Base-by-base conservation (phyloP, 2,888 invertebrate genomes). In the Scaptodrosophila latifasciaeformis region DNA sequence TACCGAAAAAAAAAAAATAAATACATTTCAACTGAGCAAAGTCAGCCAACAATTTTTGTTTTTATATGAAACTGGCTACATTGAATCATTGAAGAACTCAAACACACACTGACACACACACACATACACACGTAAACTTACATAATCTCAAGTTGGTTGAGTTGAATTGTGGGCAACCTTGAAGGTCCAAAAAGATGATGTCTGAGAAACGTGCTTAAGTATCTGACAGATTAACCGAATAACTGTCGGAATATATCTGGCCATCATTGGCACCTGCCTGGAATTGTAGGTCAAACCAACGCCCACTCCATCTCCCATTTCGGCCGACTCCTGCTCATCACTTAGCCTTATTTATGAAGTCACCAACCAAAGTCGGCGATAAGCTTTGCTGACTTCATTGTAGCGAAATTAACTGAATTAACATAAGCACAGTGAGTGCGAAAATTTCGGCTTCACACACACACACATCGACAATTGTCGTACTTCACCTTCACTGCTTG, bases 331-430 rank as follows among this genome's bases (percentile, higher is more conserved):
- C n/a, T n/a, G n/a, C n/a, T n/a, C n/a, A n/a, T n/a, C n/a, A n/a
- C n/a, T n/a, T n/a, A n/a, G n/a, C n/a, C 57, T 67, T 76, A 69
- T 75, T 75, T 75, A 78, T 75, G 70, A 75, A 63, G 65, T 59
- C 49, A 48, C 34, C 35, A n/a, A n/a, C n/a, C n/a, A n/a, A n/a
- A n/a, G n/a, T n/a, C 56, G 56, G 29, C 27, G 47, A 47, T 47
- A 47, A 47, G 47, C 29, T 29, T 12, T 34, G 4, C 13, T 75
- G 79, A 72, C 75, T 75, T 75, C 75, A 78, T 78, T 75, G 72
- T 70, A 68, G 64, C 68, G 54, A 75, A 75, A 72, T 75, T 72
- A 75, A 75, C 78, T 75, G 77, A 75, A 75, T 75, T 75, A 75
- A 78, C 72, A 58, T 68, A 54, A 56, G 44, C 42, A 57, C 64